Base-by-base conservation (phyloP, 2,888 invertebrate species). In the Brachypalpus laphriformis region DNA sequence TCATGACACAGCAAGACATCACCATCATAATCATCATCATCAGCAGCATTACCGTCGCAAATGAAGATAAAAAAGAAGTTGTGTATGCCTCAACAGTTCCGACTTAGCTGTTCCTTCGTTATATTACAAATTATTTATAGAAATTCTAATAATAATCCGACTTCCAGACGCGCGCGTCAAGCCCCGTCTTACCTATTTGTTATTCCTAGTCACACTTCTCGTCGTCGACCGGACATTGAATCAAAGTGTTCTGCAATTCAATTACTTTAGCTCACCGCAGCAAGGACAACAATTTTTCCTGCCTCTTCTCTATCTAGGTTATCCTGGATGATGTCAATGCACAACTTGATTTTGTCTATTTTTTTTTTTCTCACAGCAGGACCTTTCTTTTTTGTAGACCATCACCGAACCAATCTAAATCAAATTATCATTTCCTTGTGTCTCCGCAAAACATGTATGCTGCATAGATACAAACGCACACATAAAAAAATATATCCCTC, bases 391-490 rank as follows among this genome's bases (percentile, higher is more conserved):
- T 74, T 20, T 9, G 25, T 31, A 42, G 68, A 40, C 56, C 77
- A 65, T 31, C 59, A 61, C 72, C 56, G 63, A 78, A 83, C 72
- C 78, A 78, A 83, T 83, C 78, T 83, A 78, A 83, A 83, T 83
- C 72, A 83, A 83, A 83, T 83, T 83, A 83, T 83, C 57, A 78
- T 72, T 83, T 83, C 66, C 61, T 74, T 63, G 66, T 78, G 59
- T 68, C 31, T 47, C 22, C 8, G 2, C 18, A 14, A 22, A 34
- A 42, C 9, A 34, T n/a, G n/a, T 16, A 31, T 14, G 34, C 14
- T 11, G n/a, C 37, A 40, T n/a, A 8, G 63, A 45, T 16, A 56
- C 54, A 54, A 25, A 18, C 16, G 18, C 8, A 28, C 8, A 37
- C 37, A 70, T 76, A 47, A 66, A 59, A 68, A 49, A 5, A 77